phyloP scores from a whole-genome alignment of 2,888 invertebrate genomes.

The Patella pellucida region DNA sequence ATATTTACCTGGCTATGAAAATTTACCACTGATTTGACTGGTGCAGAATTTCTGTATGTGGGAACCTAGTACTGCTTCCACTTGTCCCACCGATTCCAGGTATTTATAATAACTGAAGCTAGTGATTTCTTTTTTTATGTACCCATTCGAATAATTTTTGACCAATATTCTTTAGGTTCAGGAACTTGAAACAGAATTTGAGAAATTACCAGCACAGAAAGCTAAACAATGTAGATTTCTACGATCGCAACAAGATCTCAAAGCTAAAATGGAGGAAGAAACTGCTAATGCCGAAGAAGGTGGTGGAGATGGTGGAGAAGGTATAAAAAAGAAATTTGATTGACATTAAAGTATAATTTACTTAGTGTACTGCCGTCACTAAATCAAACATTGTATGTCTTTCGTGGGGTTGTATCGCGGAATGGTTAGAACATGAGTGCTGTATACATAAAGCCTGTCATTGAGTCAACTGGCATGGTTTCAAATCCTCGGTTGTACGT shows the following conservation, averaged over 20 bases:
- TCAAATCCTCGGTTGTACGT: too few species aligned
- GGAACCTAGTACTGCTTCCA: too few species aligned
- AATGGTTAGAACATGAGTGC: too few species aligned
- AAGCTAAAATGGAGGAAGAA: conserved; percentile 68
- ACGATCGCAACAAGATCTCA: conserved; percentile 84
- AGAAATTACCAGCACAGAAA: conserved; percentile 78
- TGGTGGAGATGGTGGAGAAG: conserved; percentile 33
- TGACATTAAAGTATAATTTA: too few species aligned
- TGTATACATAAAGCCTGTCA: too few species aligned
- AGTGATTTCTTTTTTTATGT: conserved; percentile 6
- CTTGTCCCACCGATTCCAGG: not conserved
- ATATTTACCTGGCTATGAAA: too few species aligned
- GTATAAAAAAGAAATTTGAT: not conserved
- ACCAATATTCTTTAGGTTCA: conserved; percentile 75
- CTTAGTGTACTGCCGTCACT: not conserved
- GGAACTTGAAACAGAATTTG: conserved; percentile 90
- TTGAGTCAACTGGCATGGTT: too few species aligned
- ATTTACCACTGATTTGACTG: too few species aligned
- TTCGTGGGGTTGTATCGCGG: too few species aligned
- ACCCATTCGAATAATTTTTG: not conserved
- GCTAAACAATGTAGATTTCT: conserved; percentile 82
- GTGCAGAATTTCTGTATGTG: too few species aligned
- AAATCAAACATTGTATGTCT: too few species aligned
- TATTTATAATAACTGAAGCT: not conserved
- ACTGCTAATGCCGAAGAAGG: conserved; percentile 45